These are phyloP conservation scores for Villa cingulata DNA, from an alignment of 2,888 invertebrate species.

Conservation along the genomic window DNA sequence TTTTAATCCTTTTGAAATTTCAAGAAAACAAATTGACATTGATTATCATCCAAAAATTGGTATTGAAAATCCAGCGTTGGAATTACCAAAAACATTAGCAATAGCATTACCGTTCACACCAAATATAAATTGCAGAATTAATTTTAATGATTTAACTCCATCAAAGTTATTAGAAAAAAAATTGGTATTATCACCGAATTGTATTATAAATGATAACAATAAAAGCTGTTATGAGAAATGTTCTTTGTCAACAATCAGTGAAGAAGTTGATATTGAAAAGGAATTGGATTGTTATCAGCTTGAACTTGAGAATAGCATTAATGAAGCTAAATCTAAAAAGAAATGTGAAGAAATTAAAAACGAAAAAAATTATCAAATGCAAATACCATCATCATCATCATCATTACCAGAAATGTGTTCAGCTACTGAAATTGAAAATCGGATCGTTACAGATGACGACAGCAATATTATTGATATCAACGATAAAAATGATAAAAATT, in stretches of 20 bases:
- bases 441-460: constrained; percentile 7
- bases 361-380: background rate
- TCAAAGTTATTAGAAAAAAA: constrained; percentile 30
- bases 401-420: constrained; percentile 13
- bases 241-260: constrained; percentile 27
- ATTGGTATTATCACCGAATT: constrained; percentile 24
- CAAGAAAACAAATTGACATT: constrained; percentile 17
- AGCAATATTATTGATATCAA: too few relatives aligned
- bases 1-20: constrained; percentile 33
- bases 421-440: constrained; percentile 13
- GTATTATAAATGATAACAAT: background rate
- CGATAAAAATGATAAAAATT: too few relatives aligned
- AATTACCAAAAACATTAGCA: constrained; percentile 21
- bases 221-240: too few relatives aligned
- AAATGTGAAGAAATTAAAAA: background rate
- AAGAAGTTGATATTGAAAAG: constrained; percentile 34
- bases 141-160: constrained; percentile 30
- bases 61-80: constrained; percentile 19
- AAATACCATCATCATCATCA: background rate
- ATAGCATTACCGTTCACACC: constrained; percentile 33
- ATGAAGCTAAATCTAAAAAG: constrained; percentile 31
- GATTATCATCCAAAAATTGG: constrained; percentile 13
- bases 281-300: constrained; percentile 34
- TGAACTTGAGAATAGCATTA: constrained; percentile 36
- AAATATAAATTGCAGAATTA: constrained; percentile 30